These are phyloP conservation scores for Suricata suricatta DNA, from an alignment of 2,113 vertebrate genomes.

Conservation along the genomic window DNA sequence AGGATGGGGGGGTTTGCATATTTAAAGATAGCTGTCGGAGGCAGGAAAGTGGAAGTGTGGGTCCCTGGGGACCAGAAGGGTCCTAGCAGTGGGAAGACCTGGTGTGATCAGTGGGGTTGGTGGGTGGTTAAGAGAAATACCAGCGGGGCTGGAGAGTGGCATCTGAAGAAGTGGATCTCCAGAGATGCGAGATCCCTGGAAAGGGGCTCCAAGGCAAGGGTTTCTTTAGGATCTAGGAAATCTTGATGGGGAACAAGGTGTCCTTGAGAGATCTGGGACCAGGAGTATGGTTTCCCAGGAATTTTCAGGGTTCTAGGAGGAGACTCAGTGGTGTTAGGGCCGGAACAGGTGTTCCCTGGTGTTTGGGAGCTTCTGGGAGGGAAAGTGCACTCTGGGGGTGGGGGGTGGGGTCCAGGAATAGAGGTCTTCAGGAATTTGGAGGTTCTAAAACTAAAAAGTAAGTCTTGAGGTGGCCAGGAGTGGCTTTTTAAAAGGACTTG, in stretches of 20 bases:
- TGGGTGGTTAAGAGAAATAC: constrained; percentile 5
- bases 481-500: constrained; percentile 35
- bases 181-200: constrained; percentile 5
- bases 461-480: constrained; percentile 42
- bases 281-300: constrained; percentile 34
- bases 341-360: constrained; percentile 27
- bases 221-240: constrained; percentile 15
- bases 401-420: background rate
- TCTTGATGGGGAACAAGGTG: background rate
- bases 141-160: background rate
- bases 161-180: constrained; percentile 47
- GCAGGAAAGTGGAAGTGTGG: constrained; percentile 55
- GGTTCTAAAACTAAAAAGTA: constrained; percentile 53
- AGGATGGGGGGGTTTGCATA: constrained; percentile 75
- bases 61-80: constrained; percentile 60
- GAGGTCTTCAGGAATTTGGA: constrained; percentile 49
- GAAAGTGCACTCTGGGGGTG: background rate
- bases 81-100: constrained; percentile 63
- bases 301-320: constrained; percentile 23
- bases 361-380: constrained; percentile 33
- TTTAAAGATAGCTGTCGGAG: constrained; percentile 79
- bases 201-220: background rate
- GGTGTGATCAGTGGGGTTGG: background rate
- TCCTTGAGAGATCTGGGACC: constrained; percentile 27
- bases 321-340: background rate